phyloP scores from a whole-genome alignment of 2,888 invertebrate species.

The Petrophora chlorosata region DNA sequence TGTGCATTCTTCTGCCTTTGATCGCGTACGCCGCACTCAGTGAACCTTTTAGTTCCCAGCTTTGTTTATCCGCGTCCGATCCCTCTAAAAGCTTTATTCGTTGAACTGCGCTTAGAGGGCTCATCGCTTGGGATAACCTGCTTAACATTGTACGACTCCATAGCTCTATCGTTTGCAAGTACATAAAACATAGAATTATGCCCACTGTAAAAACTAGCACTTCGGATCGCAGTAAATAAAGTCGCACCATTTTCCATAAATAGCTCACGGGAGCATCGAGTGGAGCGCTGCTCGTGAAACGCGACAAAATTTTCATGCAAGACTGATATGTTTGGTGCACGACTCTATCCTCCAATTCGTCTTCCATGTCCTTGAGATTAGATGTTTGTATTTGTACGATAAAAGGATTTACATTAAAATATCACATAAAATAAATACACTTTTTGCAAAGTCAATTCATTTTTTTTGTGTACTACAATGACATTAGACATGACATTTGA shows the following conservation, averaged over 20 bases:
- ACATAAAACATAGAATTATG: conserved; percentile 89
- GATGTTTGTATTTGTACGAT: conserved; percentile 26
- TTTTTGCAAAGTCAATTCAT: conserved; percentile 9
- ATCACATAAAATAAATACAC: conserved; percentile 8
- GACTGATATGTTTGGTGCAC: conserved; percentile 94
- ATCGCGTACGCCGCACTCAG: conserved; percentile 94
- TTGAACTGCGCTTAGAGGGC: conserved; percentile 85
- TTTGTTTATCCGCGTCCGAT: conserved; percentile 81
- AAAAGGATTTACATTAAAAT: conserved; percentile 12
- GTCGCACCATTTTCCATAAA: conserved; percentile 90
- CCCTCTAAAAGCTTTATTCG: conserved; percentile 82
- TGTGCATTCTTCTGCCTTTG: conserved; percentile 93
- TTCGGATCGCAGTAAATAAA: conserved; percentile 92
- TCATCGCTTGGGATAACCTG: conserved; percentile 87
- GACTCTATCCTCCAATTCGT: conserved; percentile 95
- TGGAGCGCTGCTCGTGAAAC: conserved; percentile 91
- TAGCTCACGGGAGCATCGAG: conserved; percentile 90
- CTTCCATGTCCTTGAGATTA: conserved; percentile 90
- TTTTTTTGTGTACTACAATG: conserved; percentile 11
- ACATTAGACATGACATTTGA: background rate
- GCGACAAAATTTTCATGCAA: conserved; percentile 93
- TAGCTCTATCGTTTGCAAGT: conserved; percentile 92
- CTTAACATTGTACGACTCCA: conserved; percentile 91
- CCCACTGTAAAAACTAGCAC: conserved; percentile 88
- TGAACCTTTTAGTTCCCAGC: conserved; percentile 90